phyloP scores from a whole-genome alignment of 2,113 vertebrate genomes.

The Litocranius walleri region DNA sequence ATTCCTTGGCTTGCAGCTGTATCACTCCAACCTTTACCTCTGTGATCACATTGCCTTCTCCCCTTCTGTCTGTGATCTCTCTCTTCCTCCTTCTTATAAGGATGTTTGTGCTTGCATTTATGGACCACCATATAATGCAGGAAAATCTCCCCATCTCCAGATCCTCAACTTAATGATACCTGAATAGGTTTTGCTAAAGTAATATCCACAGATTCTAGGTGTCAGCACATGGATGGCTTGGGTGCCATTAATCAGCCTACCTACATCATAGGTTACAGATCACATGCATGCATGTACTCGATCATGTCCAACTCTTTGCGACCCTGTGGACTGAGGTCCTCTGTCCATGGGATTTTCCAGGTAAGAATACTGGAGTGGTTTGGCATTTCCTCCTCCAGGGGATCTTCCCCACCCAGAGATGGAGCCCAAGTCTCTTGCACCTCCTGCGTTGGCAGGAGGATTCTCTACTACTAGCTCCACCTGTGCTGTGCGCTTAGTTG shows the following conservation, averaged over 20 bases:
- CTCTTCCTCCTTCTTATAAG: neutral
- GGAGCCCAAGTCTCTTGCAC: neutral
- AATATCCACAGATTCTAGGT: neutral
- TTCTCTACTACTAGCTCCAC: neutral
- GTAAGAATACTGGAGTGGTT: neutral
- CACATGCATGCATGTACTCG: rapidly evolving
- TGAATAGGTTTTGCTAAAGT: neutral
- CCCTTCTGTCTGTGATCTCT: neutral
- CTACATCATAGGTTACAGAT: too few species aligned
- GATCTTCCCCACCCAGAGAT: neutral
- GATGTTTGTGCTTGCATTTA: neutral
- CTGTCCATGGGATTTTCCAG: neutral
- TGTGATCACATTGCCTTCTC: neutral
- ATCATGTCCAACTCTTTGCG: neutral
- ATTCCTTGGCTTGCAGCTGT: neutral
- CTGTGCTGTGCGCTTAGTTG: neutral
- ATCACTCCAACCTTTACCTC: neutral
- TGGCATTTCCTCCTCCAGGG: neutral
- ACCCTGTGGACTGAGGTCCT: neutral
- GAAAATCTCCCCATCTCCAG: neutral
- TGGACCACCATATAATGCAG: neutral
- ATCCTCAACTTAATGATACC: neutral
- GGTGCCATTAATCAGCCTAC: neutral
- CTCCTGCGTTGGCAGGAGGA: neutral
- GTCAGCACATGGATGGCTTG: neutral